Percentiles rank a stretch among this genome's conserved stretches.
Evolutionary conservation across 1,140 invertebrate species (phyloP).

Genomic region (Carposina sasakii): DNA sequence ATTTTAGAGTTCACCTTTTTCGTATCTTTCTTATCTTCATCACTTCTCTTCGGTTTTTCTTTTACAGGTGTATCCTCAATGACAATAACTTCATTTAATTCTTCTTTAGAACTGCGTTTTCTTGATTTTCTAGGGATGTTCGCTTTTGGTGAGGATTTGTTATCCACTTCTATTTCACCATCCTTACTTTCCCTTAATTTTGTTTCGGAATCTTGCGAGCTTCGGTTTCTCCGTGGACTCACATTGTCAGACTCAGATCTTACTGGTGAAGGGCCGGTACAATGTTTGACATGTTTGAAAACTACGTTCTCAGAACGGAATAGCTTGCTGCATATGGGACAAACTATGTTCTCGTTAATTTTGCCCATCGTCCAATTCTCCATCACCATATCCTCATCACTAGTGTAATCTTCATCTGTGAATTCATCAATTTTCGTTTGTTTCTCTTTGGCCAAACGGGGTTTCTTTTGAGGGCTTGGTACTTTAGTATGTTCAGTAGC

Average conservation of each 20-base stretch:
- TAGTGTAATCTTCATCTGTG: conserved; percentile 42
- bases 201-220: conserved; percentile 43
- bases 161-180: conserved; percentile 40
- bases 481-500: conserved; percentile 26
- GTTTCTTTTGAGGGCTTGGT: conserved; percentile 52
- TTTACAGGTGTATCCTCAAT: conserved; percentile 51
- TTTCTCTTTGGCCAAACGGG: conserved; percentile 42
- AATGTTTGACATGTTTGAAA: conserved; percentile 71
- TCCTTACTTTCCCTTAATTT: conserved; percentile 37
- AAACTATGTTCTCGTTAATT: conserved; percentile 66
- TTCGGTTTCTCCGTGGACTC: conserved; percentile 37
- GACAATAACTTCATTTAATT: conserved; percentile 41
- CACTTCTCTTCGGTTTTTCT: conserved; percentile 29
- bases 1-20: conserved; percentile 29
- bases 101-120: conserved; percentile 22
- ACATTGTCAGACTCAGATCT: conserved; percentile 56
- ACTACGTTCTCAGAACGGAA: conserved; percentile 68
- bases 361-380: conserved; percentile 69
- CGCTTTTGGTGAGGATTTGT: conserved; percentile 18
- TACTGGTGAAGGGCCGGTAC: conserved; percentile 59
- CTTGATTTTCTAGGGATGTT: conserved; percentile 34
- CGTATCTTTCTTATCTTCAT: conserved; percentile 18
- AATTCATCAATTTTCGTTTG: conserved; percentile 17
- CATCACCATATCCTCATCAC: conserved; percentile 50
- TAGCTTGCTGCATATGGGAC: conserved; percentile 67